A percentile compares a stretch with the other conserved stretches of the same genome.
Evolutionary conservation across 2,113 vertebrate species (phyloP).

Genomic region (Melierax canorus): DNA sequence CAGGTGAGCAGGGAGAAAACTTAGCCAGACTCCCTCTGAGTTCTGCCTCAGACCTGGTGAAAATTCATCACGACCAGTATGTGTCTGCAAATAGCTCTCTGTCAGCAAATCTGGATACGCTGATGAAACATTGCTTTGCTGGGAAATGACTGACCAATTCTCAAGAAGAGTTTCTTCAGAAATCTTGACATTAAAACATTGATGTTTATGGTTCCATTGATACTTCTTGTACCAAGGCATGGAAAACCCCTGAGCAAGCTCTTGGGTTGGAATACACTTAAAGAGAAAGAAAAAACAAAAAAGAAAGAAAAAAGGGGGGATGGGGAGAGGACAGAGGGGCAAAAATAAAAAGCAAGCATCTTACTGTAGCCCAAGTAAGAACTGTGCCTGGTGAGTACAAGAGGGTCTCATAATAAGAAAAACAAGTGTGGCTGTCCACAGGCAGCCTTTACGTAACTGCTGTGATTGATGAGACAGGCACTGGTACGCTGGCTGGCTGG

Average conservation of each 20-base stretch:
- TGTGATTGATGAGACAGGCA: not conserved
- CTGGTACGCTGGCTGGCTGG: not conserved
- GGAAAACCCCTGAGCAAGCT: not conserved
- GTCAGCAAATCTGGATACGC: not conserved
- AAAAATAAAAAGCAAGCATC: not conserved
- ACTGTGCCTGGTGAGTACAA: not conserved
- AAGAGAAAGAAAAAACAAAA: no score
- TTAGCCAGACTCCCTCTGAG: not conserved
- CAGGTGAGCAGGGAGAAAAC: not conserved
- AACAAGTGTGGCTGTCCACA: not conserved
- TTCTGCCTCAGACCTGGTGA: not conserved
- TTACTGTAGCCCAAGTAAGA: not conserved
- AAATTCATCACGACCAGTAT: not conserved
- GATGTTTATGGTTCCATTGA: not conserved
- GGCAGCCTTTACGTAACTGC: not conserved
- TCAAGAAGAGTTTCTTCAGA: not conserved
- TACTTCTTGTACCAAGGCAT: not conserved
- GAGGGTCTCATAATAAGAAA: not conserved
- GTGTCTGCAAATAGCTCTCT: not conserved
- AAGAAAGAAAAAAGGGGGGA: accelerated
- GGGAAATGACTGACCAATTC: not conserved
- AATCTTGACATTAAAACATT: not conserved
- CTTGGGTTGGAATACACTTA: not conserved
- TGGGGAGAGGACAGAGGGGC: not conserved
- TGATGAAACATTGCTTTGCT: not conserved